phyloP scores from a whole-genome alignment of 2,797 vertebrate species.

The Ptychobarbus kaznakovi region DNA sequence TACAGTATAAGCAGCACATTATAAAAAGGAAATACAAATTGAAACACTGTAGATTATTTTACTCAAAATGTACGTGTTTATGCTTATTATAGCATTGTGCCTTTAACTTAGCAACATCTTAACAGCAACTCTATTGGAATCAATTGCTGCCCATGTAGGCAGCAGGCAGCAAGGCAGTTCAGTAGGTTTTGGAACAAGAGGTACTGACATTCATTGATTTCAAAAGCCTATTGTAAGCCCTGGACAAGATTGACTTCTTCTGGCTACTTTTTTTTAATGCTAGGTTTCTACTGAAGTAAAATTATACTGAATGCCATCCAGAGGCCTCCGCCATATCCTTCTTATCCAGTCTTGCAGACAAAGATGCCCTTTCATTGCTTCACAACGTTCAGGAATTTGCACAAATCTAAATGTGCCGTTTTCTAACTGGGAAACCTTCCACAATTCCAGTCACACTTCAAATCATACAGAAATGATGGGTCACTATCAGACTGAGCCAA shows the following conservation, averaged over 20 bases:
- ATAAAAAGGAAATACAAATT: background rate
- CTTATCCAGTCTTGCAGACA: conserved; percentile 32
- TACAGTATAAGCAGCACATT: background rate
- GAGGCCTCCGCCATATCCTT: conserved; percentile 17
- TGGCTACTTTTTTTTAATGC: conserved; percentile 8
- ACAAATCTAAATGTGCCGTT: conserved; percentile 34
- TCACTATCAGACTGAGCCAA: conserved; percentile 26
- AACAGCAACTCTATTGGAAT: background rate
- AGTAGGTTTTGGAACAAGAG: conserved; percentile 19
- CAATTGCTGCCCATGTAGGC: background rate
- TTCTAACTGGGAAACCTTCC: conserved; percentile 33
- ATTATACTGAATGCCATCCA: conserved; percentile 13
- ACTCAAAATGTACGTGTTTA: background rate
- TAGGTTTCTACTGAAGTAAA: conserved; percentile 7
- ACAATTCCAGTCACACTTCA: conserved; percentile 37
- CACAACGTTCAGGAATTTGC: conserved; percentile 20
- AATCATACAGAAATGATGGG: conserved; percentile 52
- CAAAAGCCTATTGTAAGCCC: conserved; percentile 32
- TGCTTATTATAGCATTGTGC: background rate
- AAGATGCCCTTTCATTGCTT: conserved; percentile 29
- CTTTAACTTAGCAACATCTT: background rate
- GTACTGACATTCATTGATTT: conserved; percentile 35
- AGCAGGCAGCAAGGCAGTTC: background rate
- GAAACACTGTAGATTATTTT: background rate
- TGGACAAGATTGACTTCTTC: conserved; percentile 36